Conservation (phyloP, 2,797 vertebrate genomes). For the Leptoclinus maculatus region DNA sequence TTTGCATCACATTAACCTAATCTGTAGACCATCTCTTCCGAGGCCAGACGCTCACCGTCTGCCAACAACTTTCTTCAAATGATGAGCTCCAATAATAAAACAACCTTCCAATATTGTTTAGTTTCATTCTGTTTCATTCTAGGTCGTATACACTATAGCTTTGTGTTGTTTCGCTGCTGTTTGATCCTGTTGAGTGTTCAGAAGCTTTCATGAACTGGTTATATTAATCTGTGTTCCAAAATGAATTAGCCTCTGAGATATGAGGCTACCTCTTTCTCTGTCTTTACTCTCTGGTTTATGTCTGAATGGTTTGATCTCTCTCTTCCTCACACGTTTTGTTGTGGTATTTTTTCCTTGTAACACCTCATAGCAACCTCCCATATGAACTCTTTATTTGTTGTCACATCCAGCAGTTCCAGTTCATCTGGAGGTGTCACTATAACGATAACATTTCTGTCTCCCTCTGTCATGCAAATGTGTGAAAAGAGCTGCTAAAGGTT, state of each 20-base stretch:
- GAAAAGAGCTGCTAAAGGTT: background rate
- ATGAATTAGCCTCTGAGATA: background rate
- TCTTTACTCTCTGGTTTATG: background rate
- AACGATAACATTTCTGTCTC: no score
- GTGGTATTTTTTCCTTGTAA: background rate
- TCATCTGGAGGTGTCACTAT: background rate
- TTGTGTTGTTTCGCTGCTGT: background rate
- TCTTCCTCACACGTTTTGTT: background rate
- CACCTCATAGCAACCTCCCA: background rate
- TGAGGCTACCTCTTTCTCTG: background rate
- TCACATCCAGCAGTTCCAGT: background rate
- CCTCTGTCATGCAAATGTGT: background rate
- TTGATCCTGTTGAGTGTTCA: background rate
- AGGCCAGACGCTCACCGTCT: background rate
- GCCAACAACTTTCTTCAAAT: constrained; percentile 7
- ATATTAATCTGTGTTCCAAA: background rate
- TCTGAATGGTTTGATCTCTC: background rate
- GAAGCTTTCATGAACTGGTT: background rate
- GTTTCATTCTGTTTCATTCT: background rate
- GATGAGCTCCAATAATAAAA: background rate
- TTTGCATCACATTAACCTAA: constrained; percentile 1
- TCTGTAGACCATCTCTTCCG: background rate
- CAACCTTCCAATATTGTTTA: background rate
- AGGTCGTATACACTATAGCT: background rate
- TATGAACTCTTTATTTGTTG: constrained; percentile 1